Percentiles rank a stretch among this genome's conserved stretches.
Conservation (phyloP, 1,140 invertebrate genomes). For the Anagrus nilaparvatae region DNA sequence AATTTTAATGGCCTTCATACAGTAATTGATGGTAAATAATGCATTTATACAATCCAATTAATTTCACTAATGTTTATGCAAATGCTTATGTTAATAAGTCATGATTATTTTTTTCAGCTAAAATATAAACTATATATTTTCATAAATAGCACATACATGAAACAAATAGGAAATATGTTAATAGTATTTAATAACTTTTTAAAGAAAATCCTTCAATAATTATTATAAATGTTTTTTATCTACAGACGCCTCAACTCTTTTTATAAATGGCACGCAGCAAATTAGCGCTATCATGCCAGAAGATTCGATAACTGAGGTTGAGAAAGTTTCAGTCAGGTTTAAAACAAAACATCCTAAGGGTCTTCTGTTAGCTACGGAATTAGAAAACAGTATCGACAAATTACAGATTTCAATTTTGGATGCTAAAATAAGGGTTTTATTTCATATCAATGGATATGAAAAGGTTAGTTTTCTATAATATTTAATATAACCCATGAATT, state of each 20-base stretch:
- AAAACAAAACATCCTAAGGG: constrained; percentile 67
- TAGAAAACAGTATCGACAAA: constrained; percentile 65
- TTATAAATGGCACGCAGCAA: constrained; percentile 81
- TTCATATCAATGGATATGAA: constrained; percentile 74
- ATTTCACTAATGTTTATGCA: too few relatives aligned
- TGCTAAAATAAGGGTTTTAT: constrained; percentile 67
- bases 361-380: constrained; percentile 62
- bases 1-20: too few relatives aligned
- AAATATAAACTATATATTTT: too few relatives aligned
- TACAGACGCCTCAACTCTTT: constrained; percentile 75
- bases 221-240: too few relatives aligned
- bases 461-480: constrained; percentile 51
- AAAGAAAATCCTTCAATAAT: neutral
- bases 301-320: constrained; percentile 79
- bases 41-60: too few relatives aligned
- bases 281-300: constrained; percentile 68
- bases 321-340: constrained; percentile 83
- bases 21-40: too few relatives aligned
- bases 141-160: too few relatives aligned
- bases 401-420: constrained; percentile 74
- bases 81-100: too few relatives aligned
- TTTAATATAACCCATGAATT: too few relatives aligned
- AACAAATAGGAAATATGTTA: too few relatives aligned
- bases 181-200: too few relatives aligned
- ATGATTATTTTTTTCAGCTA: too few relatives aligned